Evolutionary conservation across 2,113 vertebrate species (phyloP).

Genomic region (Fulica atra): DNA sequence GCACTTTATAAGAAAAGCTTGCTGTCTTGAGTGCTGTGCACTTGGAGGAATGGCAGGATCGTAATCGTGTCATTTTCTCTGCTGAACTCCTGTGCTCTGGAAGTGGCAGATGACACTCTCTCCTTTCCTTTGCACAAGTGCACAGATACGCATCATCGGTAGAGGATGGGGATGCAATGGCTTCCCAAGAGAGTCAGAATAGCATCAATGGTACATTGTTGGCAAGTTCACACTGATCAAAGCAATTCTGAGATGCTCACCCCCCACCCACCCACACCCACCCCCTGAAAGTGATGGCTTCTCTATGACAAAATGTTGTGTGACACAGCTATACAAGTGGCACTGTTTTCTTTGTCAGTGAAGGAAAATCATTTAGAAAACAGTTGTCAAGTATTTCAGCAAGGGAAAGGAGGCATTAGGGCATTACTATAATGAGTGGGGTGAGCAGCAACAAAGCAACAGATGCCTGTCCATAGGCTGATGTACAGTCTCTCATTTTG

Average conservation of each 20-base stretch:
- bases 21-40: neutral
- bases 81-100: neutral
- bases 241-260: slow-evolving; percentile 1
- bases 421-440: neutral
- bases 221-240: slow-evolving; percentile 47
- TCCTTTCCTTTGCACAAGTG: slow-evolving; percentile 17
- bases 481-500: neutral
- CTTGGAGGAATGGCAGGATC: neutral
- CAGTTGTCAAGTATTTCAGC: neutral
- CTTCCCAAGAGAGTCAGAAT: slow-evolving; percentile 3
- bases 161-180: slow-evolving; percentile 27
- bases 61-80: slow-evolving; percentile 4
- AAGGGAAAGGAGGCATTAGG: neutral
- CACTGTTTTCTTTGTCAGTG: neutral
- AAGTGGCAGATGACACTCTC: slow-evolving; percentile 29
- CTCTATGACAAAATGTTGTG: slow-evolving; percentile 1
- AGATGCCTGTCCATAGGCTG: neutral
- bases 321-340: neutral
- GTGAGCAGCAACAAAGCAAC: slow-evolving; percentile 15
- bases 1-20: neutral
- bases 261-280: neutral
- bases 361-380: slow-evolving; percentile 1
- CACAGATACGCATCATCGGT: slow-evolving; percentile 2
- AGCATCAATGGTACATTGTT: slow-evolving; percentile 8
- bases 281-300: neutral